Conservation (phyloP, 2,797 vertebrate genomes). For the Fistularia tabacaria region DNA sequence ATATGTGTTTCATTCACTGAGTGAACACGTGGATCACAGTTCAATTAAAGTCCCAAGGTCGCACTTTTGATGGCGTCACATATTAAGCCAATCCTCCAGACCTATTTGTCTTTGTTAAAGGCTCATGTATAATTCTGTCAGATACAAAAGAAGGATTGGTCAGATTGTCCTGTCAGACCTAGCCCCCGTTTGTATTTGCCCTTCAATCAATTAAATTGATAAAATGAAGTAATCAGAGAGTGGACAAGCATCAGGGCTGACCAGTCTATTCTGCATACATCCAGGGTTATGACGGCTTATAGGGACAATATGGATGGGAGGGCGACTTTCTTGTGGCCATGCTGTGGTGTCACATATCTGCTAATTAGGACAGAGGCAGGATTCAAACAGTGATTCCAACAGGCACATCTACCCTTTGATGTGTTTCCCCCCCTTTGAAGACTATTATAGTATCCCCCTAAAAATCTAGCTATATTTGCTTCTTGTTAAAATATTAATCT, state of each 20-base stretch:
- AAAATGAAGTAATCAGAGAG: constrained; percentile 64
- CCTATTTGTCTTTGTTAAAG: constrained; percentile 78
- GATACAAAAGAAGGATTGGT: constrained; percentile 64
- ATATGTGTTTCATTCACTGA: constrained; percentile 35
- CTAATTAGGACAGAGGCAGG: constrained; percentile 1
- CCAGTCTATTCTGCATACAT: constrained; percentile 63
- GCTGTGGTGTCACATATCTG: neutral
- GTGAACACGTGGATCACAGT: constrained; percentile 57
- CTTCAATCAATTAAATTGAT: constrained; percentile 75
- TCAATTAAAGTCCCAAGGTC: constrained; percentile 76
- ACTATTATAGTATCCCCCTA: constrained; percentile 34
- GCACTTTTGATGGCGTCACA: constrained; percentile 54
- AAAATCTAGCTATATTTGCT: constrained; percentile 64
- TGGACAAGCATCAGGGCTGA: constrained; percentile 50
- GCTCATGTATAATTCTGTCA: constrained; percentile 51
- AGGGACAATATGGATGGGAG: constrained; percentile 62
- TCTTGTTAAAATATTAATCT: constrained; percentile 77
- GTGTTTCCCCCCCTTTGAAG: constrained; percentile 68
- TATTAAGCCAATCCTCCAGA: constrained; percentile 45
- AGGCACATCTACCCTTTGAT: constrained; percentile 57
- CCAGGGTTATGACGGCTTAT: constrained; percentile 59
- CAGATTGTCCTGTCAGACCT: constrained; percentile 54
- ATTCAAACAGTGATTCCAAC: neutral
- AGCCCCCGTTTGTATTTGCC: constrained; percentile 69
- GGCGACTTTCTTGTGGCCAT: neutral